Percentiles rank a stretch among this genome's conserved stretches.
Conservation (phyloP, 2,888 invertebrate genomes). For the Diaprepes abbreviatus region DNA sequence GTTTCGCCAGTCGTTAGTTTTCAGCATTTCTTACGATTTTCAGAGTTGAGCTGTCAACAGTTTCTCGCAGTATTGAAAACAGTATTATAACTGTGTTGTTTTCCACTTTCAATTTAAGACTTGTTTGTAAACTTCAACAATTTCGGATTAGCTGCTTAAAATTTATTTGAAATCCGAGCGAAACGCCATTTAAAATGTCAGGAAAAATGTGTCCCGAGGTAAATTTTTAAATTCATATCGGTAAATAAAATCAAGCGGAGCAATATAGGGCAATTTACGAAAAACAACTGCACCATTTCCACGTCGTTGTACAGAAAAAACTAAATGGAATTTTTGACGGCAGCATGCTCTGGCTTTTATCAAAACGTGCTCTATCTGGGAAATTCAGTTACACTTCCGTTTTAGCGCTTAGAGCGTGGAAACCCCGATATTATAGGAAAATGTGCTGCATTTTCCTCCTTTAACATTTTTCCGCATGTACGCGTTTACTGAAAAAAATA, state of each 20-base stretch:
- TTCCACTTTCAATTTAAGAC: too few species aligned
- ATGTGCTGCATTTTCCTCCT: slow-evolving; percentile 25
- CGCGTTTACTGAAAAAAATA: slow-evolving; percentile 1
- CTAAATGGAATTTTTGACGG: slow-evolving; percentile 40
- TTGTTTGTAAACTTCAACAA: too few species aligned
- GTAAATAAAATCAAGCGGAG: slow-evolving; percentile 19
- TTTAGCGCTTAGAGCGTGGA: slow-evolving; percentile 31
- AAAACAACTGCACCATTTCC: slow-evolving; percentile 31
- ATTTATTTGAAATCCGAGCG: too few species aligned
- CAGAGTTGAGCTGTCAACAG: too few species aligned
- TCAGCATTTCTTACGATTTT: too few species aligned
- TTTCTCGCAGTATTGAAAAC: too few species aligned
- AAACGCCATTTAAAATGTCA: background rate
- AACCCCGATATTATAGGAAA: slow-evolving; percentile 35
- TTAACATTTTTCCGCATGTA: slow-evolving; percentile 12
- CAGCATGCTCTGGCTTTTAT: slow-evolving; percentile 39
- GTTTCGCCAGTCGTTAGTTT: too few species aligned
- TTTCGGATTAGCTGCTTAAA: too few species aligned
- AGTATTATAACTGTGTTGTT: too few species aligned
- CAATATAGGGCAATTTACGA: slow-evolving; percentile 24
- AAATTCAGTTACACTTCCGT: slow-evolving; percentile 46
- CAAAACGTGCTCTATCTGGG: slow-evolving; percentile 41
- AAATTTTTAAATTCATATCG: slow-evolving; percentile 23
- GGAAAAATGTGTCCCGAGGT: background rate
- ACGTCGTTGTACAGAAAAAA: slow-evolving; percentile 24